These are phyloP conservation scores for Magallana gigas DNA, from an alignment of 1,140 invertebrate species.

Conservation along the genomic window DNA sequence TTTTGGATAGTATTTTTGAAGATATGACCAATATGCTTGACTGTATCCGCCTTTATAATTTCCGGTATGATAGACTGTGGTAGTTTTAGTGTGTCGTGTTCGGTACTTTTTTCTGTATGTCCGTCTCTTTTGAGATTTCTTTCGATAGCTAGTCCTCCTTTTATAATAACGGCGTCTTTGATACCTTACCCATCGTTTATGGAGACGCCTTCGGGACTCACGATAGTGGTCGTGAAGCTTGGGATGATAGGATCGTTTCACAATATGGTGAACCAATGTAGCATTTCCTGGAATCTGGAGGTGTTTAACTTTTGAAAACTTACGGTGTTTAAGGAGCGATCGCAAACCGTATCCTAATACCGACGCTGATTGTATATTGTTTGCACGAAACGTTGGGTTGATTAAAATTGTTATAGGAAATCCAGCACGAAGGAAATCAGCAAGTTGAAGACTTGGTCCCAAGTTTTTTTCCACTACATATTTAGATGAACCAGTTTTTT, in stretches of 20 bases:
- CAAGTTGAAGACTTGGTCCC: neutral
- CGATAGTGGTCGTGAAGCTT: too few species aligned
- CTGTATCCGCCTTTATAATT: neutral
- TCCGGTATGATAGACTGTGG: neutral
- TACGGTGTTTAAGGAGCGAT: neutral
- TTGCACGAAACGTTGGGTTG: neutral
- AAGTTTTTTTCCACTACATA: too few species aligned
- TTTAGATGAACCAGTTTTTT: neutral
- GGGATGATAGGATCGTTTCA: neutral
- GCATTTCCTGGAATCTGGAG: neutral
- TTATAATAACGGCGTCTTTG: neutral
- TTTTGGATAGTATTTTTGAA: conserved; percentile 31
- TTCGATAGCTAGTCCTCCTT: neutral
- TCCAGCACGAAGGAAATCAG: neutral
- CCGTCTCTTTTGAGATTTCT: neutral
- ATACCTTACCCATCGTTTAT: neutral
- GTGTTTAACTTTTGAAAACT: neutral
- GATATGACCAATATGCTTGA: neutral
- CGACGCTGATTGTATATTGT: neutral
- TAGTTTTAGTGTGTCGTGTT: neutral
- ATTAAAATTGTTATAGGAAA: neutral
- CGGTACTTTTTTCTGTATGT: neutral
- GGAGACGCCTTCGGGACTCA: neutral
- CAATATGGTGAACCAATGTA: neutral
- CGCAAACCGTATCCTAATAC: neutral